These are phyloP conservation scores for Nothocercus nigrocapillus DNA, from an alignment of 2,113 vertebrate species.

Conservation along the genomic window DNA sequence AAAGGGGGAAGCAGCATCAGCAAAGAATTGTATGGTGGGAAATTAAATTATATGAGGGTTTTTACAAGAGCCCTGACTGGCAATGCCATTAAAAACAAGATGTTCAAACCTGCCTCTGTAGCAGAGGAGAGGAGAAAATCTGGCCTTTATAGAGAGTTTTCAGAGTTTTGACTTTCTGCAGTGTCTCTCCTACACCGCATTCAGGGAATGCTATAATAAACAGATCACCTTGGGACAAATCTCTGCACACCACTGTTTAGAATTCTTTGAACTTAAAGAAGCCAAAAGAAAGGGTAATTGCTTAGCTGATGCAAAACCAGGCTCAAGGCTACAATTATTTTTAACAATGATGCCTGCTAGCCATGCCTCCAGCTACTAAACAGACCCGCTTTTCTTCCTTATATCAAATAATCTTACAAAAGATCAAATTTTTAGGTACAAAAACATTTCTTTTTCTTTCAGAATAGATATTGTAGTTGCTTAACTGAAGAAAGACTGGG, in stretches of 20 bases:
- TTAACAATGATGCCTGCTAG: conserved; percentile 2
- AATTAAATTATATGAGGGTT: neutral
- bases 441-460: neutral
- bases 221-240: neutral
- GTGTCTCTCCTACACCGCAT: neutral
- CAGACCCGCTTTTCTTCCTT: neutral
- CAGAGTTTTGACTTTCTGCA: neutral
- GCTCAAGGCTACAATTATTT: conserved; percentile 15
- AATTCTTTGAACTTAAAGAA: neutral
- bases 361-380: neutral
- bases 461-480: neutral
- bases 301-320: neutral
- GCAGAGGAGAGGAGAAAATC: neutral
- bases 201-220: neutral
- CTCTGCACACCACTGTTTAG: neutral
- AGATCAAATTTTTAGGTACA: neutral
- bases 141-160: neutral
- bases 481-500: neutral
- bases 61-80: neutral
- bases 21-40: neutral
- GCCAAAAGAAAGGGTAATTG: neutral
- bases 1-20: neutral
- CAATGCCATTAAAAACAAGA: neutral
- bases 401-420: neutral
- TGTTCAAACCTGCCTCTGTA: too few species aligned